Conservation (phyloP, 1,140 invertebrate species). For the Ganaspis sp. region DNA sequence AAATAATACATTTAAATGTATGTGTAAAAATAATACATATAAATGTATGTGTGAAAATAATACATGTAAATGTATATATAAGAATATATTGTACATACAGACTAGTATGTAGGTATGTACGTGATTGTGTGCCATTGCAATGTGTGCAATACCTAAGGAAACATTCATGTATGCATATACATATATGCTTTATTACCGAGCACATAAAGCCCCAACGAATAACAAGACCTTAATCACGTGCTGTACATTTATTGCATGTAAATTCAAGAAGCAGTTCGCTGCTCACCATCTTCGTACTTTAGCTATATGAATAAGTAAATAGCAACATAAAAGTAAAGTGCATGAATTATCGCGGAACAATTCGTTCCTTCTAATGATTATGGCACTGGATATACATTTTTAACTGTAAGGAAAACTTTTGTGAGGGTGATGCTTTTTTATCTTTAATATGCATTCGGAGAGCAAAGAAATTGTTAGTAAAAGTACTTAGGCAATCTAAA, state of each 20-base stretch:
- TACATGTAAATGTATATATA: no score
- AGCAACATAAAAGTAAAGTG: constrained; percentile 25
- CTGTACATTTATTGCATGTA: constrained; percentile 31
- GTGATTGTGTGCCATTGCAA: neutral
- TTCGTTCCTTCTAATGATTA: constrained; percentile 23
- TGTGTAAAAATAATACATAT: no score
- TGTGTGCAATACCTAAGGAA: neutral
- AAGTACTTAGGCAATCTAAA: no score
- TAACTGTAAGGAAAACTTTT: neutral
- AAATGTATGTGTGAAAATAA: no score
- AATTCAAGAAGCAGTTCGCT: constrained; percentile 20
- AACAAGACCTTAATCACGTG: constrained; percentile 30
- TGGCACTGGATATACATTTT: neutral
- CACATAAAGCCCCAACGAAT: constrained; percentile 24
- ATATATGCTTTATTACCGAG: constrained; percentile 18
- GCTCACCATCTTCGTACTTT: constrained; percentile 24
- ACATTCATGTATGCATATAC: neutral
- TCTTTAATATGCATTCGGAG: no score
- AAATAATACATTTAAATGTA: no score
- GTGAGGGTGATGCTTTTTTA: neutral
- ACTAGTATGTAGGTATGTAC: neutral
- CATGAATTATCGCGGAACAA: constrained; percentile 25
- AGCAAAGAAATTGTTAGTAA: no score
- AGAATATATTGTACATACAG: no score
- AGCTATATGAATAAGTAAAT: constrained; percentile 30